phyloP scores from a whole-genome alignment of 2,888 invertebrate genomes.

The Chaetogeoica ovagalla region DNA sequence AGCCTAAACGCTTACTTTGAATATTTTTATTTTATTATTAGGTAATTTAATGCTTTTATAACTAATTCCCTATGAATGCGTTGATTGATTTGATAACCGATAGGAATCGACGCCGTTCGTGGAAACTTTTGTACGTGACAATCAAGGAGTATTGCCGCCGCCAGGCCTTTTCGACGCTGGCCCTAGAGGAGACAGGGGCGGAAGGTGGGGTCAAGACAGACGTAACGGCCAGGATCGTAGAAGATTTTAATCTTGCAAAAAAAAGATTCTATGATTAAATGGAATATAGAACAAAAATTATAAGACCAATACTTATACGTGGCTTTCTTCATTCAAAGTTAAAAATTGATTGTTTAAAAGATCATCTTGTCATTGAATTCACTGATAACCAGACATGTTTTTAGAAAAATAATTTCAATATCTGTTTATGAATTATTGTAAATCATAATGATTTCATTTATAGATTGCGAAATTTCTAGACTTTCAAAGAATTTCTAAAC shows the following conservation, averaged over 20 bases:
- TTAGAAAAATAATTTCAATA: slow-evolving; percentile 18
- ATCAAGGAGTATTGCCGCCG: slow-evolving; percentile 57
- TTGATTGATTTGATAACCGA: slow-evolving; percentile 54
- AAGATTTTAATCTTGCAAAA: slow-evolving; percentile 48
- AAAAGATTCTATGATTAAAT: slow-evolving; percentile 31
- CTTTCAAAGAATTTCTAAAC: neutral
- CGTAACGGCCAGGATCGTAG: slow-evolving; percentile 52
- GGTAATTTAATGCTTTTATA: slow-evolving; percentile 37
- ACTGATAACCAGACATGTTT: slow-evolving; percentile 9
- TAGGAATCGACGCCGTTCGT: slow-evolving; percentile 62
- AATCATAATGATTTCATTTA: slow-evolving; percentile 1
- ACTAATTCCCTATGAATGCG: slow-evolving; percentile 52
- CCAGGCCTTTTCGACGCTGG: slow-evolving; percentile 50
- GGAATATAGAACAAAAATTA: slow-evolving; percentile 43
- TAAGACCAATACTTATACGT: slow-evolving; percentile 18
- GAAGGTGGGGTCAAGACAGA: slow-evolving; percentile 53
- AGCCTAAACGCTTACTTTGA: neutral
- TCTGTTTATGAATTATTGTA: slow-evolving; percentile 17
- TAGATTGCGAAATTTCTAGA: slow-evolving; percentile 1
- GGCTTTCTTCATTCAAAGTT: neutral
- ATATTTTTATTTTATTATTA: slow-evolving; percentile 44
- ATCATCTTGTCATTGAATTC: neutral
- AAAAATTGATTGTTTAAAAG: neutral
- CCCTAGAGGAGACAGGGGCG: slow-evolving; percentile 53
- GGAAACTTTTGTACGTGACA: slow-evolving; percentile 58